phyloP scores from a whole-genome alignment of 2,888 invertebrate genomes.

The Galerucella calmariensis region DNA sequence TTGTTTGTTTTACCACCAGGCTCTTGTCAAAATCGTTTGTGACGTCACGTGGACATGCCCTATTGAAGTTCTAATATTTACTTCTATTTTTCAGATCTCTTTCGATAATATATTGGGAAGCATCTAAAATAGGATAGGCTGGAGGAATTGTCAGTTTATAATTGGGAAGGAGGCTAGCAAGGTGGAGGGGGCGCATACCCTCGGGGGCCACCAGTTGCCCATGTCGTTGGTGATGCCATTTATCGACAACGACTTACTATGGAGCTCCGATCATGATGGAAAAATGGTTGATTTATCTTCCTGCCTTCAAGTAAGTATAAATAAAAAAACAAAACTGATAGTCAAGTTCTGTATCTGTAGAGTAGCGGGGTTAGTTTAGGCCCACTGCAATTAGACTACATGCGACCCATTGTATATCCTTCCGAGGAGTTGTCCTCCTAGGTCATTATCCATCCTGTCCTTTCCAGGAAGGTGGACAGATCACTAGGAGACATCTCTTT shows the following conservation, averaged over 20 bases:
- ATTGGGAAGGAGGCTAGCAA: conserved; percentile 57
- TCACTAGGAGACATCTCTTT: too few species aligned
- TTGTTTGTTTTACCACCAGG: too few species aligned
- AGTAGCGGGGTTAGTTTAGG: too few species aligned
- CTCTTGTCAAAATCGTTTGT: too few species aligned
- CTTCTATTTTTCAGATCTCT: conserved; percentile 22
- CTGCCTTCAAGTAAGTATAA: conserved; percentile 80
- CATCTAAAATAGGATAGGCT: conserved; percentile 30
- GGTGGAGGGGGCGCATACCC: conserved; percentile 75
- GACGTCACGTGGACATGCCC: too few species aligned
- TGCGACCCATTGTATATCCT: too few species aligned
- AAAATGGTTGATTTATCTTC: conserved; percentile 92
- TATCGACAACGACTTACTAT: conserved; percentile 93
- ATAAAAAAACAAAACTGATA: conserved; percentile 1
- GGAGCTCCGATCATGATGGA: conserved; percentile 95
- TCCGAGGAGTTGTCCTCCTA: too few species aligned
- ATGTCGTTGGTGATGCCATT: conserved; percentile 90
- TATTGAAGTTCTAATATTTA: too few species aligned
- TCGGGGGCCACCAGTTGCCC: conserved; percentile 68
- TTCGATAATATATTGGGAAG: conserved; percentile 22
- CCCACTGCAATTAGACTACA: too few species aligned
- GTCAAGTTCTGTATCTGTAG: too few species aligned
- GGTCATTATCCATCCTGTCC: too few species aligned
- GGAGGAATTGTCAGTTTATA: conserved; percentile 14
- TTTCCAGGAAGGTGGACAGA: too few species aligned